Evolutionary conservation across 2,888 invertebrate species (phyloP).

Genomic region (Drosophila lacicola): DNA sequence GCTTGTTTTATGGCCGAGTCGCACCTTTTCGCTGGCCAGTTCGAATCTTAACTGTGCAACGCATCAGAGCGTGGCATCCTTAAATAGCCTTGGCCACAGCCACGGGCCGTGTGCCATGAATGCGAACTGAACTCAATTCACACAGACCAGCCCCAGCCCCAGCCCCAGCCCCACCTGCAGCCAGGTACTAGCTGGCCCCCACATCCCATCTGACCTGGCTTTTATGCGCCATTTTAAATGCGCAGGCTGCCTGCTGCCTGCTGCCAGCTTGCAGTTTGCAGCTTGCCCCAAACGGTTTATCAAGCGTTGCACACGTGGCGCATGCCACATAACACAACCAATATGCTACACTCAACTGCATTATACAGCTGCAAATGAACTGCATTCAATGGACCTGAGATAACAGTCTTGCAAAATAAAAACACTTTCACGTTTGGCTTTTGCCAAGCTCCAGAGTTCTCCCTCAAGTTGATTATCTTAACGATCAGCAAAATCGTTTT

Average conservation of each 20-base stretch:
- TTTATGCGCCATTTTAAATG: slow-evolving; percentile 63
- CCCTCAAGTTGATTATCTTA: background rate
- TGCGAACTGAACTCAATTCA: slow-evolving; percentile 56
- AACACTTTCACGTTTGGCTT: slow-evolving; percentile 9
- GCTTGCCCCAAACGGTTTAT: slow-evolving; percentile 32
- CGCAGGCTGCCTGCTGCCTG: slow-evolving; percentile 45
- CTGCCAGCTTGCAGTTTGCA: slow-evolving; percentile 8
- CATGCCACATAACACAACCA: slow-evolving; percentile 21
- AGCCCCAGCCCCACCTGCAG: background rate
- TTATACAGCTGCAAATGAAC: slow-evolving; percentile 22
- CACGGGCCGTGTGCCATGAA: slow-evolving; percentile 42
- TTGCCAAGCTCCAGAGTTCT: background rate
- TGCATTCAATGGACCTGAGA: slow-evolving; percentile 25
- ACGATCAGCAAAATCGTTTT: background rate
- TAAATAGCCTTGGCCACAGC: slow-evolving; percentile 72
- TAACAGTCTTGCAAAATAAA: slow-evolving; percentile 13
- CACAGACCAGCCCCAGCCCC: slow-evolving; percentile 8
- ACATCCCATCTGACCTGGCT: slow-evolving; percentile 53
- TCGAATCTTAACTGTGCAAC: slow-evolving; percentile 74
- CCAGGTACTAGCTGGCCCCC: background rate
- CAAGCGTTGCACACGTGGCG: slow-evolving; percentile 48
- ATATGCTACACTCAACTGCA: slow-evolving; percentile 31
- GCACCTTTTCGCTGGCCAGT: slow-evolving; percentile 65
- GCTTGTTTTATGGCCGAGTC: slow-evolving; percentile 20
- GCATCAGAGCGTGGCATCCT: slow-evolving; percentile 76